Conservation (phyloP, 2,797 vertebrate genomes). For the Betta splendens region DNA sequence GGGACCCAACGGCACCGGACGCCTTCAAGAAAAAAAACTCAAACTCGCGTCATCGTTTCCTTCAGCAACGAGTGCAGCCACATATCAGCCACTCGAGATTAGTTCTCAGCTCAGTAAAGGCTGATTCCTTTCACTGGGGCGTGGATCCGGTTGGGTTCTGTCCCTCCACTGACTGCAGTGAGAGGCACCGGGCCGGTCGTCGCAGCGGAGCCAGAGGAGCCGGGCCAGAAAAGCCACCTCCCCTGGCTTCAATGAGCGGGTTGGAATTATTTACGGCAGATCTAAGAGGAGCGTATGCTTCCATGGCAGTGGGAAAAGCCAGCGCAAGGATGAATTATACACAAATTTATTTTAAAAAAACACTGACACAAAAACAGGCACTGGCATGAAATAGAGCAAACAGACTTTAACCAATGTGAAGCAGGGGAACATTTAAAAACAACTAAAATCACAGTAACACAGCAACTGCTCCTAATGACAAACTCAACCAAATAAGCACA, state of each 20-base stretch:
- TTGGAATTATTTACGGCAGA: background rate
- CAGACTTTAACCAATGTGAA: too few relatives aligned
- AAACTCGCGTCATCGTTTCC: background rate
- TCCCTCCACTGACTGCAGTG: constrained; percentile 56
- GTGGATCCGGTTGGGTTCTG: constrained; percentile 32
- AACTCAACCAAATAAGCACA: constrained; percentile 36
- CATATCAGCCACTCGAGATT: background rate
- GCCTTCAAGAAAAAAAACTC: background rate
- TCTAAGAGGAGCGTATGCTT: background rate
- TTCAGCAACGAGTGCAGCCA: background rate
- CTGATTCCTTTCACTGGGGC: too few relatives aligned
- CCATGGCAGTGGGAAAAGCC: background rate
- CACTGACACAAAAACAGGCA: constrained; percentile 4
- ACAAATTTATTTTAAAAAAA: background rate
- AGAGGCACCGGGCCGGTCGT: constrained; percentile 40
- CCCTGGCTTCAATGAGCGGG: constrained; percentile 4
- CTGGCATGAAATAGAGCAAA: constrained; percentile 2
- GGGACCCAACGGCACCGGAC: background rate
- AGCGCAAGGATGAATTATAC: background rate
- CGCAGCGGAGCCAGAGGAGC: constrained; percentile 8
- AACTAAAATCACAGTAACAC: constrained; percentile 22
- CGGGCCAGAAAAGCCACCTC: constrained; percentile 14
- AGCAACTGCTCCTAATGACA: constrained; percentile 24
- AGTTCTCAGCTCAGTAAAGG: too few relatives aligned
- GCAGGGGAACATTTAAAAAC: constrained; percentile 1